These are phyloP conservation scores for Pseudomyrmex concolor DNA, from an alignment of 1,140 invertebrate species.

Conservation along the genomic window DNA sequence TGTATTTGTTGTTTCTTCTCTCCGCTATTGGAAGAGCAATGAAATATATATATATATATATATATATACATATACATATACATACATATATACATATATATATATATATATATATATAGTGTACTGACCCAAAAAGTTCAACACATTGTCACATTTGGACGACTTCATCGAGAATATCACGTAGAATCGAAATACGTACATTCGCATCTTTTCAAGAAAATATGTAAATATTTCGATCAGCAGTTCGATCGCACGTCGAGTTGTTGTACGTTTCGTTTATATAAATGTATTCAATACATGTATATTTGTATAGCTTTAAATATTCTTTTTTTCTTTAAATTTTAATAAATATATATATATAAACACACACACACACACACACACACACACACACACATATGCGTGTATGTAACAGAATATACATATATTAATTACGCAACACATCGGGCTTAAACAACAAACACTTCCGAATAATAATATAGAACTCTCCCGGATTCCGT, in stretches of 20 bases:
- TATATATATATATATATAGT: too few species aligned
- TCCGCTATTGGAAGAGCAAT: constrained; percentile 52
- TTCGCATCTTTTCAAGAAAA: neutral
- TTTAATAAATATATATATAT: constrained; percentile 35
- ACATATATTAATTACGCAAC: constrained; percentile 2
- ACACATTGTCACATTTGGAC: constrained; percentile 27
- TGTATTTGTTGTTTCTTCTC: neutral
- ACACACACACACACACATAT: too few species aligned
- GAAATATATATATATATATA: neutral
- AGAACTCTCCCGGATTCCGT: neutral
- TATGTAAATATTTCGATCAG: too few species aligned
- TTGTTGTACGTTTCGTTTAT: too few species aligned
- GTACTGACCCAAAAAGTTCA: constrained; percentile 6
- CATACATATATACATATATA: neutral
- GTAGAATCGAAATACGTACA: constrained; percentile 16
- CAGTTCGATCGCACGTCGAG: too few species aligned
- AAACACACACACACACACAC: too few species aligned
- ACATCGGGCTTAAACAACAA: constrained; percentile 12
- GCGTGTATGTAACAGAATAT: too few species aligned
- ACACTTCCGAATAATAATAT: constrained; percentile 5
- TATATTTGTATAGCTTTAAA: neutral
- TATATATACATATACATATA: too few species aligned
- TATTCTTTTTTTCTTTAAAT: constrained; percentile 11
- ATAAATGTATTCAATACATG: too few species aligned
- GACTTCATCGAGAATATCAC: constrained; percentile 33